phyloP scores from a whole-genome alignment of 2,797 vertebrate genomes.

The Distichodus sexfasciatus region DNA sequence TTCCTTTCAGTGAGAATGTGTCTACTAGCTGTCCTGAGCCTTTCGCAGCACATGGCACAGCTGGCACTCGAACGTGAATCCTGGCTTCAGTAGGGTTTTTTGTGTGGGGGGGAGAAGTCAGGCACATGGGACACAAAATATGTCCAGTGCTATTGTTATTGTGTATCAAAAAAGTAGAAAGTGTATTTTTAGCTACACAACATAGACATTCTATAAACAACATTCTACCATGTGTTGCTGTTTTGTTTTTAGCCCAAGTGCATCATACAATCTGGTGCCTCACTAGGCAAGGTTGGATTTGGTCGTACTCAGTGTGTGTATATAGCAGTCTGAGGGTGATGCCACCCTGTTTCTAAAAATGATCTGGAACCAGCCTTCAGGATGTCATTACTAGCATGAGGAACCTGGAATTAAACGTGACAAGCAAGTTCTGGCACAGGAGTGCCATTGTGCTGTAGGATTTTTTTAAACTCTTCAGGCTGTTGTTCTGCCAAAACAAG shows the following conservation, averaged over 20 bases:
- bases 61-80: slow-evolving; percentile 12
- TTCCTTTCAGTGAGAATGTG: background rate
- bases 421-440: background rate
- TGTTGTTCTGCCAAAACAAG: background rate
- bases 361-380: background rate
- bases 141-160: too few species aligned
- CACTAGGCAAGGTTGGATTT: background rate
- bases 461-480: background rate
- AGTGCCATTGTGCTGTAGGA: background rate
- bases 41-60: background rate
- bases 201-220: too few species aligned
- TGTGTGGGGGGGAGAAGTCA: too few species aligned
- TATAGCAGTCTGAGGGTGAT: too few species aligned
- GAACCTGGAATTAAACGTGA: too few species aligned
- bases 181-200: too few species aligned
- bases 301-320: too few species aligned
- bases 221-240: background rate
- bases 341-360: background rate
- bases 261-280: background rate
- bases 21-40: background rate
- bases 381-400: too few species aligned
- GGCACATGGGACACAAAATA: too few species aligned
- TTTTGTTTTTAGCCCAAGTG: background rate
- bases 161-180: too few species aligned
- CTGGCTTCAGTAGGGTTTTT: too few species aligned